These are phyloP conservation scores for Oophaga pumilio DNA, from an alignment of 2,113 vertebrate genomes.

Conservation along the genomic window DNA sequence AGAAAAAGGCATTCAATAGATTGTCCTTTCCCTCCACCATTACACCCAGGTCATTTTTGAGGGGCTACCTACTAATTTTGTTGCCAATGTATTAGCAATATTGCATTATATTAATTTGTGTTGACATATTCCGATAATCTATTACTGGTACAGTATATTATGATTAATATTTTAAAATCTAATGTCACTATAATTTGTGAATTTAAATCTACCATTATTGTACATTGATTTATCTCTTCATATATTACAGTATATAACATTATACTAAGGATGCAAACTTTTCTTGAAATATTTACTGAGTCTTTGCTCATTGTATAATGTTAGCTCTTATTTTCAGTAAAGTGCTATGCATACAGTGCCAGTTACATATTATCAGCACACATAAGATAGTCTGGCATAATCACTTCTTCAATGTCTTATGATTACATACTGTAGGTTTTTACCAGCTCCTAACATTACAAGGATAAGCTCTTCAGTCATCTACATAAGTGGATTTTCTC, in stretches of 20 bases:
- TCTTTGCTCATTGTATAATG: background rate
- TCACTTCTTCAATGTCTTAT: slow-evolving; percentile 42
- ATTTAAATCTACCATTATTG: background rate
- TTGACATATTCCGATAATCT: no score
- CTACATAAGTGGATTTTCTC: slow-evolving; percentile 57
- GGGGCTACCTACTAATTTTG: no score
- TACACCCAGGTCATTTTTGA: no score
- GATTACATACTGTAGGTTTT: slow-evolving; percentile 42
- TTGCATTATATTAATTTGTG: no score
- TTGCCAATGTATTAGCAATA: no score
- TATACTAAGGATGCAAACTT: background rate
- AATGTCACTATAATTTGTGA: background rate
- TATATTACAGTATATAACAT: background rate
- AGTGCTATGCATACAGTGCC: background rate
- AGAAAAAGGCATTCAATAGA: no score
- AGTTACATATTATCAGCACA: slow-evolving; percentile 21
- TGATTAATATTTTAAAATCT: no score
- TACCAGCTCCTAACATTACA: slow-evolving; percentile 49
- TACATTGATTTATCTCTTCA: background rate
- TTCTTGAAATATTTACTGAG: background rate
- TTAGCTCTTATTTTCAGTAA: background rate
- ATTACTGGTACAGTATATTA: no score
- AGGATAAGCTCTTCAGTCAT: slow-evolving; percentile 54
- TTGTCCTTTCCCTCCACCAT: no score
- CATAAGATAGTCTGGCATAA: slow-evolving; percentile 32